phyloP scores from a whole-genome alignment of 2,797 vertebrate species.

The Luscinia luscinia region DNA sequence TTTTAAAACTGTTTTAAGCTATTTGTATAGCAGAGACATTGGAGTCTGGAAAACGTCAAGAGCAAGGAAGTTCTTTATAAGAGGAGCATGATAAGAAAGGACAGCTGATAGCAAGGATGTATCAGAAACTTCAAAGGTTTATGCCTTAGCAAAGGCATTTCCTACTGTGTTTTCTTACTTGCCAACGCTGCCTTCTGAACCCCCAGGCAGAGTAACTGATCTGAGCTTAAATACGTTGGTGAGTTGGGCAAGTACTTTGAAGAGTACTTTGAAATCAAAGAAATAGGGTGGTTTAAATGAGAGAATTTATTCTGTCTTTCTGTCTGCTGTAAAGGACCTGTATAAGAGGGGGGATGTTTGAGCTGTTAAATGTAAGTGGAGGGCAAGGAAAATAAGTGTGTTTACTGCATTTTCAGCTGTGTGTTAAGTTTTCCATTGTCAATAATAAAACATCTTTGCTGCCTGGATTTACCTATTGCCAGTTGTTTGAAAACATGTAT shows the following conservation, averaged over 20 bases:
- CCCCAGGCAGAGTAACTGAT: constrained; percentile 29
- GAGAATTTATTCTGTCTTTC: constrained; percentile 5
- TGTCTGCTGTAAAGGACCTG: not conserved
- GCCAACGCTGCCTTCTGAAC: not conserved
- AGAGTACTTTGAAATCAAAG: constrained; percentile 41
- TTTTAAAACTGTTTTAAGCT: not conserved
- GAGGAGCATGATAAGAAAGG: not conserved
- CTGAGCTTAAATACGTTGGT: not conserved
- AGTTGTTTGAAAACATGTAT: not conserved
- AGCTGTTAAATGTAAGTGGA: constrained; percentile 34
- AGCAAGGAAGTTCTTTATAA: not conserved
- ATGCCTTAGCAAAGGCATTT: not conserved
- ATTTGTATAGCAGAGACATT: not conserved
- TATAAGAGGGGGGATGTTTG: not conserved
- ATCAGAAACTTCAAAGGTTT: not conserved
- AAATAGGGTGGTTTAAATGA: not conserved
- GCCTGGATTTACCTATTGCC: not conserved
- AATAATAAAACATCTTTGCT: not conserved
- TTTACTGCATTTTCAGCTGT: not conserved
- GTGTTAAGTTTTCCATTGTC: not conserved
- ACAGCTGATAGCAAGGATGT: not conserved
- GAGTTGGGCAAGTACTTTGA: constrained; percentile 24
- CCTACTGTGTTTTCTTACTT: not conserved
- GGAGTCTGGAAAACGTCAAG: not conserved
- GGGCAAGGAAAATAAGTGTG: not conserved